These are phyloP conservation scores for Parazoanthus swiftii DNA, from an alignment of 92 coral and sea anemone species.

Conservation along the genomic window DNA sequence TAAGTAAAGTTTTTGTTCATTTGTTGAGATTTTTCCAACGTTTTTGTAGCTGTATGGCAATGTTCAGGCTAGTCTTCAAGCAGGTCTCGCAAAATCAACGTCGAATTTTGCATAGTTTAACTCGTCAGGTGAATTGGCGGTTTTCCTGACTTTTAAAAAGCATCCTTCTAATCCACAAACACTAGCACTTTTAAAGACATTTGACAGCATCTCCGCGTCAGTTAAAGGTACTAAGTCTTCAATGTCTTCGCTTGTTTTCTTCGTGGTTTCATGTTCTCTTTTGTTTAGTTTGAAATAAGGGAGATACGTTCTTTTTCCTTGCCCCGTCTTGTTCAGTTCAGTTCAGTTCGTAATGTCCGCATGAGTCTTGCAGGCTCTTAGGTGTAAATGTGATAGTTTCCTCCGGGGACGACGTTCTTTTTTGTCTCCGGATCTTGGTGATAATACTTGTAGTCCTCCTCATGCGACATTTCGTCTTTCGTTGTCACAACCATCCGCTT, in stretches of 20 bases:
- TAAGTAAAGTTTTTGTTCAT: neutral
- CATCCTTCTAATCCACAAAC: neutral
- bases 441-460: constrained; percentile 48
- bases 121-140: neutral
- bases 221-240: too few species aligned
- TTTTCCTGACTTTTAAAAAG: too few species aligned
- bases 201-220: neutral
- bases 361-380: neutral
- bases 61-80: neutral
- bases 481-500: constrained; percentile 81
- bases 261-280: neutral
- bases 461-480: constrained; percentile 63
- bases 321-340: neutral
- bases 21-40: neutral
- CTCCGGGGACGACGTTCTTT: constrained; percentile 42
- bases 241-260: neutral
- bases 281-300: neutral
- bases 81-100: neutral
- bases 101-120: too few species aligned
- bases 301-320: neutral
- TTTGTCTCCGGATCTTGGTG: constrained; percentile 23
- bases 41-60: neutral
- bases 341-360: neutral
- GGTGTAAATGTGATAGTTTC: constrained; percentile 44
- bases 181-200: neutral